Evolutionary conservation across 2,797 vertebrate species (phyloP).

Genomic region (Tokudaia muenninki): DNA sequence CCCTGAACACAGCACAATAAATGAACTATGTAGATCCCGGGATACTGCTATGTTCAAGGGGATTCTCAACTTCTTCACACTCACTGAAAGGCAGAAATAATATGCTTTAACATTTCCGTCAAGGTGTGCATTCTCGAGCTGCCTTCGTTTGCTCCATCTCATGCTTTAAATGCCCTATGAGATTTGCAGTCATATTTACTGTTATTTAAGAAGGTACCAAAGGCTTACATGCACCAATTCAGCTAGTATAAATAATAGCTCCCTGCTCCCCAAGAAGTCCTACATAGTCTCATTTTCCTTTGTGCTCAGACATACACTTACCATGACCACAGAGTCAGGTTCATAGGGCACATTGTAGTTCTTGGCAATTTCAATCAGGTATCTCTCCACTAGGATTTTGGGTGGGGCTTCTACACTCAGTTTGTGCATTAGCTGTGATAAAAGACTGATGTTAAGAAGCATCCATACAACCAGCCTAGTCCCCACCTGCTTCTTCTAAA

Average conservation of each 20-base stretch:
- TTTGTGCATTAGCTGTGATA: conserved; percentile 96
- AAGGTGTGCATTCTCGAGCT: conserved; percentile 38
- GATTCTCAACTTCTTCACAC: neutral
- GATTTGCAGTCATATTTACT: neutral
- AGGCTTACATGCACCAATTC: conserved; percentile 21
- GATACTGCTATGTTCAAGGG: neutral
- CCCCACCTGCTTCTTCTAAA: neutral
- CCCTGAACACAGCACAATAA: neutral
- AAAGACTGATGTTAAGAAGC: conserved; percentile 60
- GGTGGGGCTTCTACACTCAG: conserved; percentile 97
- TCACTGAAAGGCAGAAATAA: conserved; percentile 17
- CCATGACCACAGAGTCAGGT: conserved; percentile 97
- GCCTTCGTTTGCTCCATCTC: conserved; percentile 43
- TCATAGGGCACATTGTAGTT: conserved; percentile 99
- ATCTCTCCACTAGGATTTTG: conserved; percentile 98
- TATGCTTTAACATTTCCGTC: neutral
- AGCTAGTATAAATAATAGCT: neutral
- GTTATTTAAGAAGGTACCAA: conserved; percentile 34
- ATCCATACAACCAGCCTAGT: conserved; percentile 27
- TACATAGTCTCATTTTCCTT: neutral
- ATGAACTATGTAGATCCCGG: neutral
- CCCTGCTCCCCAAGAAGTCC: neutral
- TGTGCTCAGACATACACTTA: conserved; percentile 89
- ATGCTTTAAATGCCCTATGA: neutral
- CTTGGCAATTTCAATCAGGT: conserved; percentile 99